Evolutionary conservation across 1,140 invertebrate genomes (phyloP).

Genomic region (Metopolophium dirhodum): DNA sequence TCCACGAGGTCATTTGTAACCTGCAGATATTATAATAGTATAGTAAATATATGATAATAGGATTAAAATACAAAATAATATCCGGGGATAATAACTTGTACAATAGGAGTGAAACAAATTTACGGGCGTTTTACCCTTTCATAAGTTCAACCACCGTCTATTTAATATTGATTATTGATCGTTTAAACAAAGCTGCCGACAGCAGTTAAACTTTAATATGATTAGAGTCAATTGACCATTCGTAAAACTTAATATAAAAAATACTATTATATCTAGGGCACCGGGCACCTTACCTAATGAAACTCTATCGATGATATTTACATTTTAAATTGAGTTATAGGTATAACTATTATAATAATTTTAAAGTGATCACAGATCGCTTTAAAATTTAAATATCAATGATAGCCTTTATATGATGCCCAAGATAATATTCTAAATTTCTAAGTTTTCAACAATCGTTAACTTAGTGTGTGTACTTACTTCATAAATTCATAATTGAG

Average conservation of each 20-base stretch:
- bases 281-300: neutral
- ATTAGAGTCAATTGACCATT: neutral
- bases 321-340: too few relatives aligned
- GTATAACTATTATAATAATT: too few relatives aligned
- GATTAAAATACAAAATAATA: neutral
- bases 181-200: neutral
- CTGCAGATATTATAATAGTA: neutral
- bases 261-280: too few relatives aligned
- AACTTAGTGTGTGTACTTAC: neutral
- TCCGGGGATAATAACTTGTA: neutral
- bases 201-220: neutral
- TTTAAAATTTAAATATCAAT: neutral
- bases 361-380: too few relatives aligned
- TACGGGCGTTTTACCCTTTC: neutral
- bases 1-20: neutral
- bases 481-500: neutral
- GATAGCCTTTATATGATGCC: too few relatives aligned
- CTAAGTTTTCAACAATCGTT: neutral
- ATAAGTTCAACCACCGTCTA: neutral
- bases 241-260: neutral
- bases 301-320: neutral
- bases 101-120: neutral
- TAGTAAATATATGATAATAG: neutral
- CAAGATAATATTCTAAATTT: neutral
- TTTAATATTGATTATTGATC: neutral